Evolutionary conservation across 1,140 invertebrate species (phyloP).

Genomic region (Cecropterus lyciades): DNA sequence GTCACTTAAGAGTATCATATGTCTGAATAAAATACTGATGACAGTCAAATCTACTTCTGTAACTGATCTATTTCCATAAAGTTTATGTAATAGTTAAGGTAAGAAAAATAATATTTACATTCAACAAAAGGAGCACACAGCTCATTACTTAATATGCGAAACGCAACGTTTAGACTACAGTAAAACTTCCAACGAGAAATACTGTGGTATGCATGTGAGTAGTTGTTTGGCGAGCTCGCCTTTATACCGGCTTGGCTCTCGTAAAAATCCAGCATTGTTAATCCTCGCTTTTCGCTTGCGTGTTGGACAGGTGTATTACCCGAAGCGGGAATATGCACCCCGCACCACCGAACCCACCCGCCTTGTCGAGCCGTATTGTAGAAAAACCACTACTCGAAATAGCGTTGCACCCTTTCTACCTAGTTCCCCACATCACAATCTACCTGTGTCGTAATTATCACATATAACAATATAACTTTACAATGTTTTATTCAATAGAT

Average conservation of each 20-base stretch:
- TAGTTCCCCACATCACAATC: conserved; percentile 16
- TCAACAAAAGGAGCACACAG: conserved; percentile 8
- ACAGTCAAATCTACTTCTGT: too few relatives aligned
- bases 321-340: conserved; percentile 21
- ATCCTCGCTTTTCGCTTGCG: conserved; percentile 13
- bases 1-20: too few relatives aligned
- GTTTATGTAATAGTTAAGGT: too few relatives aligned
- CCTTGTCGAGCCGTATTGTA: conserved; percentile 10
- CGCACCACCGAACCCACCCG: conserved; percentile 20
- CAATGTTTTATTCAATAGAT: too few relatives aligned
- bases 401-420: conserved; percentile 18
- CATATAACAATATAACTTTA: too few relatives aligned
- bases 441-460: not conserved
- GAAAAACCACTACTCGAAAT: conserved; percentile 26
- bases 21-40: too few relatives aligned
- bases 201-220: conserved; percentile 11
- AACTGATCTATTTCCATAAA: too few relatives aligned
- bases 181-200: conserved; percentile 31
- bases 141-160: conserved; percentile 32
- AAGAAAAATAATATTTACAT: conserved; percentile 34
- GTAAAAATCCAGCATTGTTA: conserved; percentile 1
- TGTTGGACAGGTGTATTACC: conserved; percentile 21
- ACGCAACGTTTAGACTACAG: conserved; percentile 21
- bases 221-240: conserved; percentile 28
- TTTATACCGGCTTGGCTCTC: conserved; percentile 38